Conservation (phyloP, 2,797 vertebrate genomes). For the Tapirus indicus region DNA sequence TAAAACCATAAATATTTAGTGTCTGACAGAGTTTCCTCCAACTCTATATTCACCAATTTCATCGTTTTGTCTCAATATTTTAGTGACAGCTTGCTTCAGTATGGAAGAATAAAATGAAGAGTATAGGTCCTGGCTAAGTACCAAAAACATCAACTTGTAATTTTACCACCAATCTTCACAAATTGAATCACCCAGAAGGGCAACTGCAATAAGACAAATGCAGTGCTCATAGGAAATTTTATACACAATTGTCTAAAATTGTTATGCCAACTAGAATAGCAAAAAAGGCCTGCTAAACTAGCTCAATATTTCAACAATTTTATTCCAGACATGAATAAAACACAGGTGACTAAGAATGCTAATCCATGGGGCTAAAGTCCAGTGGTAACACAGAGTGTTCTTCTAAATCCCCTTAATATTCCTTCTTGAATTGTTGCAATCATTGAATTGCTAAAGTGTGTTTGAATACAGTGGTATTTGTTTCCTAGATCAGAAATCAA, state of each 20-base stretch:
- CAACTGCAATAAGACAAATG: not conserved
- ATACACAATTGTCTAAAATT: not conserved
- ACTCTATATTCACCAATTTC: not conserved
- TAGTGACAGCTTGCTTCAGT: not conserved
- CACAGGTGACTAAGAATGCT: not conserved
- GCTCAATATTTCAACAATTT: constrained; percentile 1
- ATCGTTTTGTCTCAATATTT: constrained; percentile 41
- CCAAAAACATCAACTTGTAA: not conserved
- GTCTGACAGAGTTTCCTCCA: not conserved
- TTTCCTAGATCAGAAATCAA: constrained; percentile 54
- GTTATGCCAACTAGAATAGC: not conserved
- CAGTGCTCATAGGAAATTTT: not conserved
- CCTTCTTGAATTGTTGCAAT: not conserved
- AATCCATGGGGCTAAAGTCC: not conserved
- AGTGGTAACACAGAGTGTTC: not conserved
- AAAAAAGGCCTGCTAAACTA: not conserved
- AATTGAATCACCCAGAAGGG: not conserved
- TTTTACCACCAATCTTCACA: not conserved
- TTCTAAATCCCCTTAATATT: not conserved
- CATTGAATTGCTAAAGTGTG: constrained; percentile 1
- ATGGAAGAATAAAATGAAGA: not conserved
- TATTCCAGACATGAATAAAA: constrained; percentile 5
- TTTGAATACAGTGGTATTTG: constrained; percentile 1
- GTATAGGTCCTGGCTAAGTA: not conserved
- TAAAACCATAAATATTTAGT: not conserved